Percentiles rank a stretch among this genome's conserved stretches.
phyloP scores from a whole-genome alignment of 2,888 invertebrate genomes.

The Atrina japonica region DNA sequence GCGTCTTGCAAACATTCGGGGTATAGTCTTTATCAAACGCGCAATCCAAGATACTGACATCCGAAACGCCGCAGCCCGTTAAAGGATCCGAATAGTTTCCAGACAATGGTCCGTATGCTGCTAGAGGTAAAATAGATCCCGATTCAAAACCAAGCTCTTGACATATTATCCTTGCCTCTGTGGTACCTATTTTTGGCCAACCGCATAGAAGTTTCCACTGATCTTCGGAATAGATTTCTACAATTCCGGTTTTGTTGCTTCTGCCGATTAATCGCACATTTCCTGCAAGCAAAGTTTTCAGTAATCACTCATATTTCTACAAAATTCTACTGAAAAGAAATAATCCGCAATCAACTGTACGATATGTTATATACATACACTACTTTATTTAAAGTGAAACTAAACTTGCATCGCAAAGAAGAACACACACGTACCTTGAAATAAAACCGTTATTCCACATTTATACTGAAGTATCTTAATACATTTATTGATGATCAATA shows the following conservation, averaged over 20 bases:
- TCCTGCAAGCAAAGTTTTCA: not conserved
- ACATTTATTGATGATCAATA: no score
- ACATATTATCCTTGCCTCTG: constrained; percentile 31
- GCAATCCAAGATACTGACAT: constrained; percentile 13
- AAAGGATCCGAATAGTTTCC: constrained; percentile 32
- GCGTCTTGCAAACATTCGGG: constrained; percentile 27
- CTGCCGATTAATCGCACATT: not conserved
- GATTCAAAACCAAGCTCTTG: constrained; percentile 33
- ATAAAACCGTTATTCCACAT: no score
- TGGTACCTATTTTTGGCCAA: constrained; percentile 14
- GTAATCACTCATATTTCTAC: no score
- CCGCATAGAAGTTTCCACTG: constrained; percentile 32
- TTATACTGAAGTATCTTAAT: no score
- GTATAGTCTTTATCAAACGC: constrained; percentile 21
- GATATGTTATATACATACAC: no score
- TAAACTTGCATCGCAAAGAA: no score
- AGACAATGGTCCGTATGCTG: constrained; percentile 24
- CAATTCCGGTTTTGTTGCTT: constrained; percentile 2
- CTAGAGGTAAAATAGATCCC: constrained; percentile 32
- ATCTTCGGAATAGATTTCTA: not conserved
- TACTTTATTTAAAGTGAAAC: no score
- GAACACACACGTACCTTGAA: no score
- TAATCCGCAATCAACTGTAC: no score
- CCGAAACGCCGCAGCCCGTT: constrained; percentile 3
- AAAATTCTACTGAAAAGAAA: no score